These are phyloP conservation scores for Echinometra lucunter DNA, from an alignment of 53 echinoderm and acorn worm genomes.

Conservation along the genomic window DNA sequence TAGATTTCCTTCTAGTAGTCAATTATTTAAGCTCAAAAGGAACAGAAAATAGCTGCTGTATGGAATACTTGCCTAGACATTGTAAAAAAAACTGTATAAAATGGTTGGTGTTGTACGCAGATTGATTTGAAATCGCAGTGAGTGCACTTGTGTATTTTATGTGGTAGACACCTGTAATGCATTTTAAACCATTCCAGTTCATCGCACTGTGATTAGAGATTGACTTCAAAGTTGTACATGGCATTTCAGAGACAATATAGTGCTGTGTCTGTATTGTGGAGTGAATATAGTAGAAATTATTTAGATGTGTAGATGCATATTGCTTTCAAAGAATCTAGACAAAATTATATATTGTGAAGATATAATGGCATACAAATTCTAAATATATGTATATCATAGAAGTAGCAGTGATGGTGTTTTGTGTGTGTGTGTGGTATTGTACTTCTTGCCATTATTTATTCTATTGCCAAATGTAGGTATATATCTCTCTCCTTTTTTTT, in stretches of 20 bases:
- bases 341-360: conserved; percentile 42
- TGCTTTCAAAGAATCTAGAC: conserved; percentile 38
- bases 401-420: not conserved
- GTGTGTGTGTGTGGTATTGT: conserved; percentile 39
- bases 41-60: not conserved
- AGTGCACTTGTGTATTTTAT: not conserved
- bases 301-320: conserved; percentile 36
- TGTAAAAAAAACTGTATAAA: not conserved
- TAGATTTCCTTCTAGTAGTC: conserved; percentile 23
- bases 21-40: not conserved
- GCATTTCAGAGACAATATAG: not conserved
- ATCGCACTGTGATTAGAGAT: not conserved
- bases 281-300: conserved; percentile 47
- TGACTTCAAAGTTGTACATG: conserved; percentile 52
- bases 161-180: not conserved
- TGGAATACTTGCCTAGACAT: conserved; percentile 1
- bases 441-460: conserved; percentile 31
- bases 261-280: conserved; percentile 37
- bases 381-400: conserved; percentile 45
- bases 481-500: conserved; percentile 2
- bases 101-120: not conserved
- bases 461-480: conserved; percentile 55
- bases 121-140: not conserved
- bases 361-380: conserved; percentile 49
- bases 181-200: not conserved